Base-by-base conservation (phyloP, 2,888 invertebrate species). In the Drosophila kanekoi region DNA sequence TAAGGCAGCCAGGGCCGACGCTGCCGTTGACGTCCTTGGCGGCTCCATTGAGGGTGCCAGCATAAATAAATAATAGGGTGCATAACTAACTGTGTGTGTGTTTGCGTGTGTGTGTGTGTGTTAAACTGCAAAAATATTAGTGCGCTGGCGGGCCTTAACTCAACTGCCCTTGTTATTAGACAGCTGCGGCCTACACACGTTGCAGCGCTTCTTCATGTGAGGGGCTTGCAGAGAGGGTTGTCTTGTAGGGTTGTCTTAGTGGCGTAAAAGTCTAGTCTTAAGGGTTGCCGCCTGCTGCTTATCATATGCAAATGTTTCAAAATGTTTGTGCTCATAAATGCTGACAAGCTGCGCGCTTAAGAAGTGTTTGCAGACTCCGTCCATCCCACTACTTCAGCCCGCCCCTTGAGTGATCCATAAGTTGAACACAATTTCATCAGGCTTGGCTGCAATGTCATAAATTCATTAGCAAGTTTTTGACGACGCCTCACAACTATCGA, bases 261-360 rank as follows among this genome's bases (percentile, higher is more conserved):
- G 33, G 28, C 16, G 16, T 37, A 11, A 18, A 58, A 18, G 32
- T 33, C 9, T 52, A 23, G 32, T 9, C 14, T 18, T 6, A 43
- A 63, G 52, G 52, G 66, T 56, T 59, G 60, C 41, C 44, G 62
- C 64, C 62, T 57, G 58, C 67, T 65, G 66, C 81, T 86, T 77
- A 84, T 72, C 75, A 63, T 66, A 77, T 86, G 84, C 74, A 86
- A 88, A 88, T 86, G 74, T 68, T 74, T 77, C 32, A 58, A 68
- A 73, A 70, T 78, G 67, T 69, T 82, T 74, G 60, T 56, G 59
- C 67, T 65, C 78, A 80, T 74, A 83, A 81, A 80, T 63, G 77
- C 64, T 23, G 43, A 63, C 72, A 64, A 80, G 62, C 38, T 51
- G 43, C 67, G 66, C 48, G 48, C 40, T 49, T 61, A 57, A 70